Conservation (phyloP, 2,888 invertebrate genomes). For the Lomographa bimaculata region DNA sequence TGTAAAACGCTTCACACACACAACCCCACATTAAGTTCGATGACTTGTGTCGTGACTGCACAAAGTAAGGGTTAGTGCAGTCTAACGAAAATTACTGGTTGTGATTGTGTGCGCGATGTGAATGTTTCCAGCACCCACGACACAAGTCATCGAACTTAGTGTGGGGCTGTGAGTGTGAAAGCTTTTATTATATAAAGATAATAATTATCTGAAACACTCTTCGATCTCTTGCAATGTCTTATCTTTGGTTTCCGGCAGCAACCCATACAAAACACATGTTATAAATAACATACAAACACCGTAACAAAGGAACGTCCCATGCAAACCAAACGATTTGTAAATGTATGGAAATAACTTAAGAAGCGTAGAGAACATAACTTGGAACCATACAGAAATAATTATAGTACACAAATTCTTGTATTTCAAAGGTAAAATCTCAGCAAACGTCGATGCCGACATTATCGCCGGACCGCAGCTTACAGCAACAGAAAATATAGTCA, state of each 20-base stretch:
- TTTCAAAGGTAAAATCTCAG: conserved; percentile 20
- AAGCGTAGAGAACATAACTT: conserved; percentile 11
- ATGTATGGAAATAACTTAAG: conserved; percentile 27
- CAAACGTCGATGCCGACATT: conserved; percentile 17
- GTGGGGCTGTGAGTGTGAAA: too few relatives aligned
- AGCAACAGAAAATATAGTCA: conserved; percentile 4
- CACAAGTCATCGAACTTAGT: too few relatives aligned
- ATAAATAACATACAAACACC: conserved; percentile 19
- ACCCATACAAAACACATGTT: conserved; percentile 24
- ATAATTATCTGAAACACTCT: too few relatives aligned
- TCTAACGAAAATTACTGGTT: too few relatives aligned
- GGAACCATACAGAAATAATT: conserved; percentile 14
- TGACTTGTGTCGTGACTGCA: too few relatives aligned
- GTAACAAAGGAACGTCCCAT: conserved; percentile 35
- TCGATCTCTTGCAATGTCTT: conserved; percentile 13
- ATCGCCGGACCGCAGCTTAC: conserved; percentile 11
- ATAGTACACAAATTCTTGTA: conserved; percentile 16
- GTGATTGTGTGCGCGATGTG: too few relatives aligned
- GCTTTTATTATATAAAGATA: too few relatives aligned
- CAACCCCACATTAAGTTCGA: too few relatives aligned
- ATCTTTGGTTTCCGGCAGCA: conserved; percentile 40
- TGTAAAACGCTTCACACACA: too few relatives aligned
- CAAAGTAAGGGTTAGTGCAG: too few relatives aligned
- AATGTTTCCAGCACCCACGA: too few relatives aligned
- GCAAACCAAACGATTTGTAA: conserved; percentile 23